phyloP scores from a whole-genome alignment of 2,113 vertebrate species.

The Philantomba maxwellii region DNA sequence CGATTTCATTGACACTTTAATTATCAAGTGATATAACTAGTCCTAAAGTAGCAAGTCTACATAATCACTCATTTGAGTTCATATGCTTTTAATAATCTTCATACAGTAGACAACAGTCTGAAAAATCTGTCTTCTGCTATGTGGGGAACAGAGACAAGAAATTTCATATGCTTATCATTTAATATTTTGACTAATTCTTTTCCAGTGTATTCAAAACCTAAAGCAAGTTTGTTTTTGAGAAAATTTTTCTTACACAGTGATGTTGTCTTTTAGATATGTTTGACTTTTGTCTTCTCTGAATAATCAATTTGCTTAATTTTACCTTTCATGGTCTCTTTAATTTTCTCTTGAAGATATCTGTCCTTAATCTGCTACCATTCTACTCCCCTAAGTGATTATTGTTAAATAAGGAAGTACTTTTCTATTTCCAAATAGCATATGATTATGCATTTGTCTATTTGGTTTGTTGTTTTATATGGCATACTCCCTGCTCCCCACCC shows the following conservation, averaged over 20 bases:
- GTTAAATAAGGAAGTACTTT: background rate
- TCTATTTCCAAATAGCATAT: background rate
- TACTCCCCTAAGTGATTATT: background rate
- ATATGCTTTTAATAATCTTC: background rate
- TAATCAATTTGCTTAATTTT: background rate
- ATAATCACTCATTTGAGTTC: background rate
- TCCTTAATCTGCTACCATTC: background rate
- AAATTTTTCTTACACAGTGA: background rate
- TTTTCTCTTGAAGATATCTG: background rate
- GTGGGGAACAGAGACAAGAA: background rate
- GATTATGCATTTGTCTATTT: background rate
- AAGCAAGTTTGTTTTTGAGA: background rate
- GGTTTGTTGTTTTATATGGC: rapidly evolving
- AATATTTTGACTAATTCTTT: constrained; percentile 21
- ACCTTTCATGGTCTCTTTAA: background rate
- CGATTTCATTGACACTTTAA: constrained; percentile 11
- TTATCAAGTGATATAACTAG: background rate
- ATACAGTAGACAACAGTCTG: background rate
- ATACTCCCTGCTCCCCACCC: background rate
- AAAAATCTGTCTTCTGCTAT: background rate
- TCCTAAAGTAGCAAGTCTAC: background rate
- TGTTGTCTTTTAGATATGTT: background rate
- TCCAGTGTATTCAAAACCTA: background rate
- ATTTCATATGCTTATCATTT: background rate
- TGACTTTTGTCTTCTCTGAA: background rate